Percentiles rank a stretch among this genome's conserved stretches.
These are phyloP conservation scores for Rhinella marina DNA, from an alignment of 2,797 vertebrate species.

Conservation along the genomic window DNA sequence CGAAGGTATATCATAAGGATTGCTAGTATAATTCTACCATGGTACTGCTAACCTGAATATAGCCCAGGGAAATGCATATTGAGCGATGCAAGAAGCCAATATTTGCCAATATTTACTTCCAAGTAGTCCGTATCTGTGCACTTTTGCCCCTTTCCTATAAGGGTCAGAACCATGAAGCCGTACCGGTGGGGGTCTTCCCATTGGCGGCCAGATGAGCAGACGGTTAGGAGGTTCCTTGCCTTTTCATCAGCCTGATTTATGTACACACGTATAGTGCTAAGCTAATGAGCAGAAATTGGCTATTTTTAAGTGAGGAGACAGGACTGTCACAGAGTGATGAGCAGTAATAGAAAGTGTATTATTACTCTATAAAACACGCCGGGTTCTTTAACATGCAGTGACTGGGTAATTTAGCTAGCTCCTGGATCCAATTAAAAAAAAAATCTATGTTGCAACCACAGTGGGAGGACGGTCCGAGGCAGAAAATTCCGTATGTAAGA, in stretches of 20 bases:
- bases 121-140: not conserved
- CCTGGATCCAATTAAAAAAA: constrained; percentile 78
- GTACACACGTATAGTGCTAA: constrained; percentile 32
- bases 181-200: not conserved
- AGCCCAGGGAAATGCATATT: not conserved
- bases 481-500: constrained; percentile 59
- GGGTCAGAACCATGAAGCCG: not conserved
- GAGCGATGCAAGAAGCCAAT: not conserved
- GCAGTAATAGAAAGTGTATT: constrained; percentile 75
- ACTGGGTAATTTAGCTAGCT: constrained; percentile 76
- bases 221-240: not conserved
- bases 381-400: constrained; percentile 74
- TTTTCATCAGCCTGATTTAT: constrained; percentile 18
- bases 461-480: constrained; percentile 69
- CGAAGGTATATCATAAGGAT: not conserved
- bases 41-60: not conserved
- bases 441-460: constrained; percentile 74
- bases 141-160: not conserved
- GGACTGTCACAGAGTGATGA: constrained; percentile 64
- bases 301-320: constrained; percentile 65
- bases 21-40: not conserved
- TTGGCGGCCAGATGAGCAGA: not conserved
- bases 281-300: constrained; percentile 63
- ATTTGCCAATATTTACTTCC: not conserved
- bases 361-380: constrained; percentile 76